Evolutionary conservation across 1,140 invertebrate species (phyloP).

Genomic region (Drosophila bifasciata): DNA sequence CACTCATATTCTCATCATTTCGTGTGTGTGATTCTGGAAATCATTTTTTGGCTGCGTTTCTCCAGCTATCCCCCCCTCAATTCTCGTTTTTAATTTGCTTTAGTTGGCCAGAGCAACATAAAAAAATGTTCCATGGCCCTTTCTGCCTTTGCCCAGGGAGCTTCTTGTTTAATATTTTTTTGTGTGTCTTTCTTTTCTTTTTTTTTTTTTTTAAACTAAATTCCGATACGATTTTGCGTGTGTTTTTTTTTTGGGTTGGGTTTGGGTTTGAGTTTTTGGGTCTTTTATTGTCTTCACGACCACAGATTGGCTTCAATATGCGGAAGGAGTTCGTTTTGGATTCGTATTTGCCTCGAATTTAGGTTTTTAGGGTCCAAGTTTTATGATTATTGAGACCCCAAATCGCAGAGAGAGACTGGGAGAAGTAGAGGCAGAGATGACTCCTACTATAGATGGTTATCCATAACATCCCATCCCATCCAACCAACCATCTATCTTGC

Average conservation of each 20-base stretch:
- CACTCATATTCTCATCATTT: constrained; percentile 30
- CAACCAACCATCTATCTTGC: constrained; percentile 15
- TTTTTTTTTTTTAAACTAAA: constrained; percentile 59
- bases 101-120: constrained; percentile 39
- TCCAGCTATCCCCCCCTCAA: background rate
- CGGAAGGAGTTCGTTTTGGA: constrained; percentile 33
- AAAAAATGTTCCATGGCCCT: constrained; percentile 52
- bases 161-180: constrained; percentile 34
- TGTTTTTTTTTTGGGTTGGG: constrained; percentile 41
- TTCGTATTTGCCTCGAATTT: constrained; percentile 54
- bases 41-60: too few relatives aligned
- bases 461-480: too few relatives aligned
- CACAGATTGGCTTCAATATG: constrained; percentile 74
- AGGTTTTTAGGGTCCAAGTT: constrained; percentile 62
- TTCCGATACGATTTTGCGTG: constrained; percentile 62
- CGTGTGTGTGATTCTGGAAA: constrained; percentile 10
- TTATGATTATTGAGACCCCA: constrained; percentile 75
- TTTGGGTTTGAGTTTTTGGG: constrained; percentile 39
- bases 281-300: constrained; percentile 77
- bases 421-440: background rate
- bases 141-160: constrained; percentile 34
- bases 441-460: constrained; percentile 40
- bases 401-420: constrained; percentile 25
- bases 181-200: constrained; percentile 11
- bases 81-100: constrained; percentile 54